phyloP scores from a whole-genome alignment of 2,888 invertebrate genomes.

The Taenaris catops region DNA sequence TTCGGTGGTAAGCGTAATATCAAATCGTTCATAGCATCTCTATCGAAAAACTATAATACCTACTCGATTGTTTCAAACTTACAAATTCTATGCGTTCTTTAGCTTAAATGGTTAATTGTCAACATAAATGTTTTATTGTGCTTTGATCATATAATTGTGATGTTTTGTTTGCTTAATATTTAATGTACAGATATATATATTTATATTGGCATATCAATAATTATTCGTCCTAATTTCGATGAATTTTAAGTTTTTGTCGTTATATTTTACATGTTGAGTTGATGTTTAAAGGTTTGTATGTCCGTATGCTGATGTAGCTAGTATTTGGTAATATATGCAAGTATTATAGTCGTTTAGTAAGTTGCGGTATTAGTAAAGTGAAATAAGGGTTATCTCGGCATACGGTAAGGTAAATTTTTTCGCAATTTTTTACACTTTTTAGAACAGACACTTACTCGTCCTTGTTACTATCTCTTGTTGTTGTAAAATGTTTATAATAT shows the following conservation, averaged over 20 bases:
- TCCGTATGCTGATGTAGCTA: conserved; percentile 9
- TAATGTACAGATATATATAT: conserved; percentile 59
- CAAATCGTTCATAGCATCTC: conserved; percentile 9
- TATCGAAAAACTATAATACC: conserved; percentile 1
- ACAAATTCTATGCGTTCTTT: conserved; percentile 20
- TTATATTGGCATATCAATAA: conserved; percentile 63
- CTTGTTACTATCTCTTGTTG: conserved; percentile 62
- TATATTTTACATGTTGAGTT: background rate
- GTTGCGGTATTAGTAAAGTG: background rate
- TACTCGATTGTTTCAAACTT: conserved; percentile 10
- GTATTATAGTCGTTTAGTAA: background rate
- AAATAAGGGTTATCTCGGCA: conserved; percentile 5
- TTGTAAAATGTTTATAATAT: conserved; percentile 69
- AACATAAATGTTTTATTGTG: conserved; percentile 12
- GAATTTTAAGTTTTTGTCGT: background rate
- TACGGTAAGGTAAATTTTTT: conserved; percentile 8
- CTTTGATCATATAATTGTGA: conserved; percentile 13
- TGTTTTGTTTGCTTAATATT: conserved; percentile 25
- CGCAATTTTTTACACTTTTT: conserved; percentile 9
- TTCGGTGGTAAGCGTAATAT: conserved; percentile 16
- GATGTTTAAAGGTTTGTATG: conserved; percentile 1
- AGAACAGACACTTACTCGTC: conserved; percentile 30
- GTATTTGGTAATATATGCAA: conserved; percentile 1
- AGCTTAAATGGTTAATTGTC: conserved; percentile 3
- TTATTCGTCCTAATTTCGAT: conserved; percentile 28